Evolutionary conservation across 1,140 invertebrate species (phyloP).

Genomic region (Ceratosolen solmsi): DNA sequence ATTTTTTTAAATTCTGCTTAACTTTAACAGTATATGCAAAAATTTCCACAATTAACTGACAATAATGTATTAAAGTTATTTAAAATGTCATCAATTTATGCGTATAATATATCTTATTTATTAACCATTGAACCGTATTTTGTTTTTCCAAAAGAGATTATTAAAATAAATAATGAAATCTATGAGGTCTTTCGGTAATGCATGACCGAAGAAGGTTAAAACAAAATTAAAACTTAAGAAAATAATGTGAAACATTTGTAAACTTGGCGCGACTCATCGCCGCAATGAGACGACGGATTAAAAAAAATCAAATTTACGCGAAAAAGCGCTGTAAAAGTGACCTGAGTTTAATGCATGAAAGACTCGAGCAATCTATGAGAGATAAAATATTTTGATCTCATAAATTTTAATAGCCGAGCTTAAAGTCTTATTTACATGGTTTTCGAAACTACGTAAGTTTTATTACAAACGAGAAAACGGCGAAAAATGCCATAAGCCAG

Average conservation of each 20-base stretch:
- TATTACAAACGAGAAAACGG: not conserved
- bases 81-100: not conserved
- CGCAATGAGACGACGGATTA: not conserved
- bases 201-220: no score
- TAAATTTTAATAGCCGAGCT: constrained; percentile 21
- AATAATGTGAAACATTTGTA: not conserved
- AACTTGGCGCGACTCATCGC: not conserved
- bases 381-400: constrained; percentile 13
- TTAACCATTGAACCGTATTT: no score
- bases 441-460: constrained; percentile 21
- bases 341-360: not conserved
- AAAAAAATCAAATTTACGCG: not conserved
- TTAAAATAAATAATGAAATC: no score
- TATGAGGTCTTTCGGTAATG: no score
- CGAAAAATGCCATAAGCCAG: not conserved
- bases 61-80: no score
- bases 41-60: no score
- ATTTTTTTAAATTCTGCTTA: not conserved
- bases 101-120: no score
- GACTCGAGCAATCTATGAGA: not conserved
- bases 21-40: not conserved
- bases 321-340: not conserved
- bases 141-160: no score
- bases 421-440: constrained; percentile 16
- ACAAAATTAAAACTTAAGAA: no score